A percentile compares a stretch with the other conserved stretches of the same genome.
These are phyloP conservation scores for Branchipolynoe longqiensis DNA, from an alignment of 2,888 invertebrate species.

Conservation along the genomic window DNA sequence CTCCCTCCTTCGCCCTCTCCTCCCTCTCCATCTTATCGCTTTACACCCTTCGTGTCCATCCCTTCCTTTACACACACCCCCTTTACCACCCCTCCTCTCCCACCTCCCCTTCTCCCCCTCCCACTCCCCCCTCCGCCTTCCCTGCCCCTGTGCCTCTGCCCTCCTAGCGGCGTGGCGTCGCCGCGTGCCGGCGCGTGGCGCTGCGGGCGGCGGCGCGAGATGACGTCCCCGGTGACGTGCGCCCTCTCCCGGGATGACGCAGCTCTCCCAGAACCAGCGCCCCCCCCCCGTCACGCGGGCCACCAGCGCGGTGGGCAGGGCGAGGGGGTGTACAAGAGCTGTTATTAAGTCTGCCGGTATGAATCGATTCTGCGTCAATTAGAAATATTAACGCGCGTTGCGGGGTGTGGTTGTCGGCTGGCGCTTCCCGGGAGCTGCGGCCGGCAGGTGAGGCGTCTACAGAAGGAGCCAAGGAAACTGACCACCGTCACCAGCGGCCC, in stretches of 20 bases:
- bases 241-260: too few relatives aligned
- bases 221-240: too few relatives aligned
- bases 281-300: background rate
- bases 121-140: too few relatives aligned
- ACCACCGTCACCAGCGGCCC: background rate
- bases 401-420: background rate
- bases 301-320: background rate
- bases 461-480: background rate
- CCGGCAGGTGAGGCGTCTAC: background rate
- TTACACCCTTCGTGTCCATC: too few relatives aligned
- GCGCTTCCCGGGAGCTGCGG: background rate
- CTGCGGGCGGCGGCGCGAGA: too few relatives aligned
- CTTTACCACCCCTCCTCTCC: too few relatives aligned
- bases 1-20: background rate
- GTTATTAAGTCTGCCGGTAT: background rate
- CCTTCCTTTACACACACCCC: too few relatives aligned
- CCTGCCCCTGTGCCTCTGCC: too few relatives aligned
- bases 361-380: slow-evolving; percentile 27
- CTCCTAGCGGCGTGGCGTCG: too few relatives aligned
- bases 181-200: too few relatives aligned
- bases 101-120: too few relatives aligned
- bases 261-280: background rate
- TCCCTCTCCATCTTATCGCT: too few relatives aligned
- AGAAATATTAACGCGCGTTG: slow-evolving; percentile 12
- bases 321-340: background rate